Evolutionary conservation across 2,888 invertebrate genomes (phyloP).

Genomic region (Parnassius glacialis): DNA sequence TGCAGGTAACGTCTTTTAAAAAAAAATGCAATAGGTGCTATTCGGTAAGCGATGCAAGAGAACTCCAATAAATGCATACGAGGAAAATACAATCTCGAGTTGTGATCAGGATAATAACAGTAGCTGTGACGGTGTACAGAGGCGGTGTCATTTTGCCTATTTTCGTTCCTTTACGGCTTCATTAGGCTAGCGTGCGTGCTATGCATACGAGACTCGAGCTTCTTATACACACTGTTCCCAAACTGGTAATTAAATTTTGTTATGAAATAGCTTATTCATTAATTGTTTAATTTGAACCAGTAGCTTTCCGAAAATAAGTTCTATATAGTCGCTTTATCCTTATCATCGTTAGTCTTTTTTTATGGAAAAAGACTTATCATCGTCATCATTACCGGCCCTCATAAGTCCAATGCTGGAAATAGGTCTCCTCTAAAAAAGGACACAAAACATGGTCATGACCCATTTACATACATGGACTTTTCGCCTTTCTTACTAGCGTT

Average conservation of each 20-base stretch:
- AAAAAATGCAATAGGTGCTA: too few species aligned
- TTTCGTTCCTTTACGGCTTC: conserved; percentile 68
- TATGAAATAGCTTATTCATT: conserved; percentile 16
- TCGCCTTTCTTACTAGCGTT: too few species aligned
- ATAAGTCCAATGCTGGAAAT: too few species aligned
- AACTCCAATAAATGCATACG: conserved; percentile 15
- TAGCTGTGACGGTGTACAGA: conserved; percentile 55
- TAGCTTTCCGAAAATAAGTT: too few species aligned
- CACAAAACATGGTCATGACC: too few species aligned
- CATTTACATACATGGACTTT: too few species aligned
- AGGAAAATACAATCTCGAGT: conserved; percentile 19
- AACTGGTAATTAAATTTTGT: conserved; percentile 13
- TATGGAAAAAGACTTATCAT: too few species aligned
- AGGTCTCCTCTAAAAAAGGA: too few species aligned
- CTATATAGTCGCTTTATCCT: too few species aligned
- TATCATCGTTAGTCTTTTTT: too few species aligned
- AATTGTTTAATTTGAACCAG: conserved; percentile 2
- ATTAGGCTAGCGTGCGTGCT: conserved; percentile 54
- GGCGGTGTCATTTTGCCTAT: conserved; percentile 61
- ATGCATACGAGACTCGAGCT: conserved; percentile 43
- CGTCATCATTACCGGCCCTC: too few species aligned
- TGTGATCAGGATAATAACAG: conserved; percentile 60
- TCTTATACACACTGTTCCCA: conserved; percentile 44
- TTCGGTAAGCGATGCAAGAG: neutral
- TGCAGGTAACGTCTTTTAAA: too few species aligned